phyloP scores from a whole-genome alignment of 2,888 invertebrate genomes.

The Rhimphoctona megacephalus region DNA sequence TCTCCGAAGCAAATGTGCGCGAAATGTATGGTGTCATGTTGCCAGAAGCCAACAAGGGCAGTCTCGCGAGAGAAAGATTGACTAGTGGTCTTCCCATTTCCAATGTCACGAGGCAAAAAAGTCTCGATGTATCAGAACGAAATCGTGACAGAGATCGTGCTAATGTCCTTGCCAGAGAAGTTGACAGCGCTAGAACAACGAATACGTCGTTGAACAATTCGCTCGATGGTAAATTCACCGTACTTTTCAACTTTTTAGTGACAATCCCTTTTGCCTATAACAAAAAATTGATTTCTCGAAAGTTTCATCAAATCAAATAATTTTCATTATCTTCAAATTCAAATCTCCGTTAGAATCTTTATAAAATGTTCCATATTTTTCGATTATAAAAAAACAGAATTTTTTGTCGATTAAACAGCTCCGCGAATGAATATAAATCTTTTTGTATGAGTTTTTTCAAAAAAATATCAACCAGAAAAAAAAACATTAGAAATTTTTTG shows the following conservation, averaged over 20 bases:
- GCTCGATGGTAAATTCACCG: constrained; percentile 59
- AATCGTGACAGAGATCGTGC: constrained; percentile 83
- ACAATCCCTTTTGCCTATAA: background rate
- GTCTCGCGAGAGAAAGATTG: constrained; percentile 79
- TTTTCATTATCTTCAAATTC: background rate
- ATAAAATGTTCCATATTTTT: background rate
- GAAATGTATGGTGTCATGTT: constrained; percentile 79
- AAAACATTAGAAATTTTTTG: background rate
- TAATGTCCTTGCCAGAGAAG: constrained; percentile 60
- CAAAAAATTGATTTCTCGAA: background rate
- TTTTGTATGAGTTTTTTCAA: background rate
- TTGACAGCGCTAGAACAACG: constrained; percentile 80
- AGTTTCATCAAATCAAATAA: background rate
- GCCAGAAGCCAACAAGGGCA: constrained; percentile 80
- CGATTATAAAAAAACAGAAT: background rate
- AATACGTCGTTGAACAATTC: constrained; percentile 76
- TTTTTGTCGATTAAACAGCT: background rate
- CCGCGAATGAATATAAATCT: background rate
- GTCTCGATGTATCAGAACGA: constrained; percentile 85
- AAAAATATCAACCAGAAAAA: background rate
- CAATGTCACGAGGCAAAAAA: constrained; percentile 85
- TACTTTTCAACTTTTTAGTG: background rate
- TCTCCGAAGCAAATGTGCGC: constrained; percentile 82
- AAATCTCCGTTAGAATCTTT: background rate
- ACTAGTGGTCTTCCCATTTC: constrained; percentile 72